These are phyloP conservation scores for Bombus impatiens DNA, from an alignment of 1,140 invertebrate species.

Conservation along the genomic window DNA sequence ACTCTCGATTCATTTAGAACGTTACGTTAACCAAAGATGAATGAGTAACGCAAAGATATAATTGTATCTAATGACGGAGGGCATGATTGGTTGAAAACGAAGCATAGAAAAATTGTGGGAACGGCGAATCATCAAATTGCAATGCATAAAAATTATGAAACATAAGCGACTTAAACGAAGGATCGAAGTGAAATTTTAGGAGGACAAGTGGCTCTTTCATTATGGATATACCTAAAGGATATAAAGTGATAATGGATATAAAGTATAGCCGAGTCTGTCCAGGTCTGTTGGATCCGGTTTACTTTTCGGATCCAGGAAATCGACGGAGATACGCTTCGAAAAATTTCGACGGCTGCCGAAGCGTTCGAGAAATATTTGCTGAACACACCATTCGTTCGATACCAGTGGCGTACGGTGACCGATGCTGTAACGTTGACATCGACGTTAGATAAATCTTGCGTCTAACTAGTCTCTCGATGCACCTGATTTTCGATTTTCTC, in stretches of 20 bases:
- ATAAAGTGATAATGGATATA: conserved; percentile 42
- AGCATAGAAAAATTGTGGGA: not conserved
- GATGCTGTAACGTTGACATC: not conserved
- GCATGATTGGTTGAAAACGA: not conserved
- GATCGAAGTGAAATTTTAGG: not conserved
- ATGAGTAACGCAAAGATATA: not conserved
- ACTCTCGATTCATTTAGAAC: not conserved
- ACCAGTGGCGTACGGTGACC: conserved; percentile 9
- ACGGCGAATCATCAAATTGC: too few species aligned
- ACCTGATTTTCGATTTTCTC: too few species aligned
- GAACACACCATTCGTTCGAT: not conserved
- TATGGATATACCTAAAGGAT: not conserved
- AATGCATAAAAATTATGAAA: not conserved
- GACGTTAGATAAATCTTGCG: not conserved
- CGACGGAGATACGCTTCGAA: conserved; percentile 18
- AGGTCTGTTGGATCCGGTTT: conserved; percentile 5
- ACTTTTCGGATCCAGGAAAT: conserved; percentile 26
- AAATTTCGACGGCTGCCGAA: conserved; percentile 24
- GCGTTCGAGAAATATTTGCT: conserved; percentile 21
- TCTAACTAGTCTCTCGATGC: not conserved
- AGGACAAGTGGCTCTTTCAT: conserved; percentile 54
- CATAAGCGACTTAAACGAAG: not conserved
- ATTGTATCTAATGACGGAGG: not conserved
- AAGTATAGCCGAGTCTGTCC: conserved; percentile 32
- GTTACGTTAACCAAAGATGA: not conserved